phyloP scores from a whole-genome alignment of 92 coral and sea anemone species.

The Umimayanthus kanabou region DNA sequence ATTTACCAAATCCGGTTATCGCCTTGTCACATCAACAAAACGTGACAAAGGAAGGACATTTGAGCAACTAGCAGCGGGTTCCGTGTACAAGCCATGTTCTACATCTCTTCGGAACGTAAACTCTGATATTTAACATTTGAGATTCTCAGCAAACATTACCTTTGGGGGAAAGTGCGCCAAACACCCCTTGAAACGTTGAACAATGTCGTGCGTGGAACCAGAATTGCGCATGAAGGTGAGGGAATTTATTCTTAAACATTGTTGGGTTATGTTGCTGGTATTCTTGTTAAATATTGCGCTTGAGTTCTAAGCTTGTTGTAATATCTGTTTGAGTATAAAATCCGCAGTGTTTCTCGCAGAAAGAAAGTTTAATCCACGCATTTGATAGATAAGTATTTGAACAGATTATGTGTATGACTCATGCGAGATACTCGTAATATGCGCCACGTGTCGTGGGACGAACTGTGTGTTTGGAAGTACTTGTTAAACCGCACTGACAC shows the following conservation, averaged over 20 bases:
- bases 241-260: not conserved
- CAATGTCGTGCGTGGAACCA: constrained; percentile 2
- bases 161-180: not conserved
- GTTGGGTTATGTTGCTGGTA: not conserved
- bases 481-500: not conserved
- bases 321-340: not conserved
- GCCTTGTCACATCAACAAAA: not conserved
- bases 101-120: not conserved
- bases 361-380: not conserved
- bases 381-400: not conserved
- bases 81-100: not conserved
- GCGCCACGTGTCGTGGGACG: not conserved
- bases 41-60: not conserved
- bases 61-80: not conserved
- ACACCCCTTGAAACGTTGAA: not conserved
- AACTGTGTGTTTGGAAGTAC: not conserved
- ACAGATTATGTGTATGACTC: not conserved
- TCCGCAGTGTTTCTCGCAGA: not conserved
- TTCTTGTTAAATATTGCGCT: not conserved
- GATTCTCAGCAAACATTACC: not conserved
- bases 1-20: constrained; percentile 2
- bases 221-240: constrained; percentile 7
- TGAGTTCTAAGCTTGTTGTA: constrained; percentile 3
- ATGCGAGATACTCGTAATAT: not conserved
- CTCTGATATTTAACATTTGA: not conserved